These are phyloP conservation scores for Metaphire vulgaris DNA, from an alignment of 1,140 invertebrate species.

Conservation along the genomic window DNA sequence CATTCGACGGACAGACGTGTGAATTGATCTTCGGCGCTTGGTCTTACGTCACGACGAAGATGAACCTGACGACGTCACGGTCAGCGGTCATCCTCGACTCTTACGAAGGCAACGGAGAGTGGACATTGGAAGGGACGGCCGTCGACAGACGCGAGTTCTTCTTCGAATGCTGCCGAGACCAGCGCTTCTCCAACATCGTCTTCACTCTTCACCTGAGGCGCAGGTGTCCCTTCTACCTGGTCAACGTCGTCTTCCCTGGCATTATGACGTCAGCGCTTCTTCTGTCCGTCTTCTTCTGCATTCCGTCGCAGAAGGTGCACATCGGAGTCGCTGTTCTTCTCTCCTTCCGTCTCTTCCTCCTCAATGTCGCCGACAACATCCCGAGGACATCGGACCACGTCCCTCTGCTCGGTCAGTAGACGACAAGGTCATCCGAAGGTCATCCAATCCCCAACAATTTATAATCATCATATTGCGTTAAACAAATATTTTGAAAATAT, in stretches of 20 bases:
- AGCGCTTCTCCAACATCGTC: constrained; percentile 27
- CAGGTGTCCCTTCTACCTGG: constrained; percentile 23
- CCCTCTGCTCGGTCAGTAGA: constrained; percentile 21
- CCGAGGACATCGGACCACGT: constrained; percentile 28
- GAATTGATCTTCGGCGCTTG: constrained; percentile 28
- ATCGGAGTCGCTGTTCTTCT: constrained; percentile 26
- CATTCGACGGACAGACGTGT: constrained; percentile 30
- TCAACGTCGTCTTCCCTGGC: constrained; percentile 28
- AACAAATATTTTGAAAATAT: too few relatives aligned
- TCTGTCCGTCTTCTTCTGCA: constrained; percentile 27
- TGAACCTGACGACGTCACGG: constrained; percentile 26
- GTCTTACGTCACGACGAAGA: constrained; percentile 30
- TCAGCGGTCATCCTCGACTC: constrained; percentile 25
- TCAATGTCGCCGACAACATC: constrained; percentile 28
- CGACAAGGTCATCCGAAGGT: not conserved
- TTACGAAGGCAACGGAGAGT: constrained; percentile 29
- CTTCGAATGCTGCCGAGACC: constrained; percentile 21
- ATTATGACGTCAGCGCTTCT: constrained; percentile 26
- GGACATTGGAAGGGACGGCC: constrained; percentile 15
- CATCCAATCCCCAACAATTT: not conserved
- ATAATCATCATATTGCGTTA: too few relatives aligned
- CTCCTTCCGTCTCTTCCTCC: constrained; percentile 28
- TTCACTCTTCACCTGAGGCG: constrained; percentile 23
- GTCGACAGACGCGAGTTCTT: constrained; percentile 24
- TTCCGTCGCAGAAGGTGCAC: constrained; percentile 26